phyloP scores from a whole-genome alignment of 1,140 invertebrate species.

The Bicyclus anynana region DNA sequence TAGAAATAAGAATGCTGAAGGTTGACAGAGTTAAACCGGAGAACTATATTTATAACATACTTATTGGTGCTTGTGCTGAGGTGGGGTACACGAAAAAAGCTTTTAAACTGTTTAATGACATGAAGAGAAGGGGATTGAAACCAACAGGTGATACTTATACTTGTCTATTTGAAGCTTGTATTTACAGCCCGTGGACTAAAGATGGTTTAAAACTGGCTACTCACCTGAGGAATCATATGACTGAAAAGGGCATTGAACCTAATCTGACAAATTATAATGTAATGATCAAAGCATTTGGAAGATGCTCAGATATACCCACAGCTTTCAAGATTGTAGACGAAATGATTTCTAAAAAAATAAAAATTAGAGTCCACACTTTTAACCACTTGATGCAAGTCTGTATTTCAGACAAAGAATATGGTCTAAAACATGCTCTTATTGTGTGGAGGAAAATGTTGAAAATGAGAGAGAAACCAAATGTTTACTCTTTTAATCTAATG shows the following conservation, averaged over 20 bases:
- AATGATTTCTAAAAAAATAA: slow-evolving; percentile 84
- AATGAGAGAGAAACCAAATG: slow-evolving; percentile 81
- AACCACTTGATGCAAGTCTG: slow-evolving; percentile 91
- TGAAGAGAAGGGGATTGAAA: slow-evolving; percentile 85
- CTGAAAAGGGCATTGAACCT: slow-evolving; percentile 81
- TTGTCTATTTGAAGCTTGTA: slow-evolving; percentile 91
- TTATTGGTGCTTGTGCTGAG: slow-evolving; percentile 88
- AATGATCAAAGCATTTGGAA: slow-evolving; percentile 94
- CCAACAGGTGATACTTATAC: slow-evolving; percentile 86
- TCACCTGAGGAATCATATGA: slow-evolving; percentile 82
- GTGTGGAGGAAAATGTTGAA: slow-evolving; percentile 91
- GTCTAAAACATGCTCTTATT: slow-evolving; percentile 87
- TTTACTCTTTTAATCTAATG: slow-evolving; percentile 89
- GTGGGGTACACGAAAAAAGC: slow-evolving; percentile 91
- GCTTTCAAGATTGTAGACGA: slow-evolving; percentile 91
- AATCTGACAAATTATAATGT: slow-evolving; percentile 90
- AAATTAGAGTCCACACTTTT: slow-evolving; percentile 83
- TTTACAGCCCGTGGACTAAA: slow-evolving; percentile 83
- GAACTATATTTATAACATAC: slow-evolving; percentile 86
- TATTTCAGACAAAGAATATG: slow-evolving; percentile 85
- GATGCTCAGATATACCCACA: slow-evolving; percentile 85
- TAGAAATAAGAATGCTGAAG: slow-evolving; percentile 85
- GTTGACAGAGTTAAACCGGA: slow-evolving; percentile 87
- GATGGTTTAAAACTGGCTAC: slow-evolving; percentile 82
- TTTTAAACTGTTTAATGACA: slow-evolving; percentile 88